phyloP scores from a whole-genome alignment of 1,140 invertebrate genomes.

The Dendroctonus ponderosae region DNA sequence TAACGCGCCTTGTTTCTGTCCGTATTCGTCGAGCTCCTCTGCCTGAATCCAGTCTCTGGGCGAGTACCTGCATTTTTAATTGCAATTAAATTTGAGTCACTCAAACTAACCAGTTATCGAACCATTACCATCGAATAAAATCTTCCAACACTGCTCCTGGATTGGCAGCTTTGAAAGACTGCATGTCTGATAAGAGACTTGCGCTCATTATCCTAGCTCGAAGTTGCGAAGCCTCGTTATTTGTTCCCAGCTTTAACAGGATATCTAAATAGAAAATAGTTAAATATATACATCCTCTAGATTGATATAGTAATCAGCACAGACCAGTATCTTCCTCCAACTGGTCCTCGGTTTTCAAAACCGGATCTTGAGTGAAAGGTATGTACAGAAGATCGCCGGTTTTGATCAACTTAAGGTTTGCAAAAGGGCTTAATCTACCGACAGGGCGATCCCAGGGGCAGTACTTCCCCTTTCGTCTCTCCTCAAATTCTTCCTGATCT shows the following conservation, averaged over 20 bases:
- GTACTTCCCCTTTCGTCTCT: conserved; percentile 50
- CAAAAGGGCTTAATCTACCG: conserved; percentile 69
- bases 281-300: not conserved
- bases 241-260: conserved; percentile 81
- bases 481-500: conserved; percentile 56
- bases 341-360: conserved; percentile 96
- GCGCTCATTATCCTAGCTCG: conserved; percentile 93
- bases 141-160: conserved; percentile 88
- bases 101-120: not conserved
- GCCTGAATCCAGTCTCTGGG: conserved; percentile 89
- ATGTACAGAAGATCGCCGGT: conserved; percentile 76
- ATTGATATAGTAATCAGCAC: not conserved
- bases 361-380: conserved; percentile 90
- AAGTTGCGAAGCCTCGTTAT: conserved; percentile 78
- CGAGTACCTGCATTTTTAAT: conserved; percentile 79
- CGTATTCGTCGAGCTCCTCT: conserved; percentile 55
- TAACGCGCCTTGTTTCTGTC: conserved; percentile 63
- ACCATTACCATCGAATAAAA: conserved; percentile 83
- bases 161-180: conserved; percentile 98
- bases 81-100: no score
- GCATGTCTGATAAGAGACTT: conserved; percentile 94
- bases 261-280: conserved; percentile 57
- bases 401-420: conserved; percentile 64
- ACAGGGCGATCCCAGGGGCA: conserved; percentile 68
- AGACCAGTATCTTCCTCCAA: conserved; percentile 80